Base-by-base conservation (phyloP, 2,888 invertebrate species). In the Nomada hirtipes region DNA sequence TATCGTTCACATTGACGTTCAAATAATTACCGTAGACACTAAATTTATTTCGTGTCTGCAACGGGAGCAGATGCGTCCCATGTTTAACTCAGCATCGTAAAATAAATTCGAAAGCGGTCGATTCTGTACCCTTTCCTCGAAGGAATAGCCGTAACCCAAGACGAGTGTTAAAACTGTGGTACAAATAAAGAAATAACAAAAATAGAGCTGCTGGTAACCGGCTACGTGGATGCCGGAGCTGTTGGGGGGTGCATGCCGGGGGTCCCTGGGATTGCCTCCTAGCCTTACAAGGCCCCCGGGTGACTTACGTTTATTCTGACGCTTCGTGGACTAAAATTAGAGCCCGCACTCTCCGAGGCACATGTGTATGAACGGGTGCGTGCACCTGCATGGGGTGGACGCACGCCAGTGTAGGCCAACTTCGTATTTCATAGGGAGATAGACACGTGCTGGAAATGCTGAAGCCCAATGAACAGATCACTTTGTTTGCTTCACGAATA, bases 141-240 rank as follows among this genome's bases (percentile, higher is more conserved):
- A 65, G 69, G 67, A 57, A 53, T 53, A 55, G 10, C 55, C 74
- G 85, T 84, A 85, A 84, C 79, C 83, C 83, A 87, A 84, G 79
- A 86, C 87, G 86, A 86, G 53, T 26, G 60, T 76, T 76, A 75
- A 85, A 89, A 85, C 82, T 77, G 67, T 55, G 85, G 74, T 86
- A 89, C 89, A 85, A 88, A 89, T 90, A 84, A 90, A 90, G 90
- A 88, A 90, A 91, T 88, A 88, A 80, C 89, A 89, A 90, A 91
- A 91, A 91, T 90, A 91, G 90, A 89, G 88, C 64, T 64, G 75
- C 72, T 74, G 65, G 79, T 76, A 76, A 77, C 79, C 68, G 60
- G 44, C 64, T 55, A 67, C 60, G 61, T 63, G 65, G 84, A 87
- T 86, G 79, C 80, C 70, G 80, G 76, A 73, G 71, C 75, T 79